Conservation (phyloP, 2,888 invertebrate species). For the Epistrophe grossulariae region DNA sequence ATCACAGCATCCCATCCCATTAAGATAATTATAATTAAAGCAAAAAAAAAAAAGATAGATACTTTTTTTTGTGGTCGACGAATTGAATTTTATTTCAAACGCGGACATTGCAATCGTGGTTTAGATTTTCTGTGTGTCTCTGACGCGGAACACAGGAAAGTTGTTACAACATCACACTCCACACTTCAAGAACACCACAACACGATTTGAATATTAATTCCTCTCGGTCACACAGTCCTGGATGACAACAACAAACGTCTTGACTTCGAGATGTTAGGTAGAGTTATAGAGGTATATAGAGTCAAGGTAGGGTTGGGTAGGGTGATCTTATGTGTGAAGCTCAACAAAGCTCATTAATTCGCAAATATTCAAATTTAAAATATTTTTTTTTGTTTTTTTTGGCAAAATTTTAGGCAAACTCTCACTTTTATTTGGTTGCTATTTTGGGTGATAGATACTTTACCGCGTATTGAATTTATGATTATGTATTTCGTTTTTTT, state of each 20-base stretch:
- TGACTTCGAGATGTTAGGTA: neutral
- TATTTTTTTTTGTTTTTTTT: constrained; percentile 25
- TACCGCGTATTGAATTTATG: constrained; percentile 42
- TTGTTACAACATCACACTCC: constrained; percentile 42
- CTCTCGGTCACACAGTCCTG: constrained; percentile 48
- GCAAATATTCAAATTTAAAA: constrained; percentile 25
- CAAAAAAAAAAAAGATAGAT: constrained; percentile 26
- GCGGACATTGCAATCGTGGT: constrained; percentile 30
- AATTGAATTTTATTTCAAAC: constrained; percentile 28
- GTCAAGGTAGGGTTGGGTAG: neutral
- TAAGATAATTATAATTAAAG: constrained; percentile 64
- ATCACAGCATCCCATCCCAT: constrained; percentile 24
- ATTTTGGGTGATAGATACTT: constrained; percentile 12
- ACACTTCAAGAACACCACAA: constrained; percentile 54
- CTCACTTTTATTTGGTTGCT: constrained; percentile 59
- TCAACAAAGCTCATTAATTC: constrained; percentile 1
- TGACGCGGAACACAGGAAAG: constrained; percentile 43
- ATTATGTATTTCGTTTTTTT: constrained; percentile 15
- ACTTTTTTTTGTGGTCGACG: constrained; percentile 1
- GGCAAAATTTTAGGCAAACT: constrained; percentile 34
- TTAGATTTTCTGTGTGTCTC: constrained; percentile 24
- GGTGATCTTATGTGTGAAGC: neutral
- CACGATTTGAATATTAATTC: constrained; percentile 72
- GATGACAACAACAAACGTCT: neutral
- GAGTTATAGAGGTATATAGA: no score